These are phyloP conservation scores for Spodoptera littoralis DNA, from an alignment of 2,888 invertebrate species.

Conservation along the genomic window DNA sequence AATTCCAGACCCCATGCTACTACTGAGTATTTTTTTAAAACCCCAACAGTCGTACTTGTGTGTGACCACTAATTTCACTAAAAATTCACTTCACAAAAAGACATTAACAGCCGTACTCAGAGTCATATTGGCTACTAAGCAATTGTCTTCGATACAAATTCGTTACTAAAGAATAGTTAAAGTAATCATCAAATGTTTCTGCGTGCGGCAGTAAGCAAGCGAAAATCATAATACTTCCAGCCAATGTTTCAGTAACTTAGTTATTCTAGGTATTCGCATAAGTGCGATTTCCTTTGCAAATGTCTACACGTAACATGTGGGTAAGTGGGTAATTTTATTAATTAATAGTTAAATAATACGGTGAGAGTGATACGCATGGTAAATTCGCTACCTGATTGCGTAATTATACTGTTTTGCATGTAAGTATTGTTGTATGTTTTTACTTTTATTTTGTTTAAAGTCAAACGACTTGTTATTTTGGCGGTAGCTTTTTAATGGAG, in stretches of 20 bases:
- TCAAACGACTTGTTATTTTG: not conserved
- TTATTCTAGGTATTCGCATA: slow-evolving; percentile 17
- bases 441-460: slow-evolving; percentile 3
- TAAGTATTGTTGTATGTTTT: slow-evolving; percentile 9
- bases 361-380: slow-evolving; percentile 47
- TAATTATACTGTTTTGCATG: slow-evolving; percentile 21
- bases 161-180: no score
- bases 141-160: no score
- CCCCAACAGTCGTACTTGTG: no score
- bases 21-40: no score
- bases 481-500: no score
- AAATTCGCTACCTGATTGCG: slow-evolving; percentile 31
- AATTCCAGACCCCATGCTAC: no score
- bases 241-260: slow-evolving; percentile 11
- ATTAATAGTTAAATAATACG: slow-evolving; percentile 56
- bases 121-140: no score
- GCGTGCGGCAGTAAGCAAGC: not conserved
- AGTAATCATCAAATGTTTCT: no score
- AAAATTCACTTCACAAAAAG: no score
- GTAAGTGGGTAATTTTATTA: slow-evolving; percentile 52
- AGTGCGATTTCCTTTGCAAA: slow-evolving; percentile 31
- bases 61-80: no score
- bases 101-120: no score
- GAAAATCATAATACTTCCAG: not conserved
- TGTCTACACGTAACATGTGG: slow-evolving; percentile 40